A percentile compares a stretch with the other conserved stretches of the same genome.
phyloP scores from a whole-genome alignment of 2,797 vertebrate species.

The Luscinia megarhynchos region DNA sequence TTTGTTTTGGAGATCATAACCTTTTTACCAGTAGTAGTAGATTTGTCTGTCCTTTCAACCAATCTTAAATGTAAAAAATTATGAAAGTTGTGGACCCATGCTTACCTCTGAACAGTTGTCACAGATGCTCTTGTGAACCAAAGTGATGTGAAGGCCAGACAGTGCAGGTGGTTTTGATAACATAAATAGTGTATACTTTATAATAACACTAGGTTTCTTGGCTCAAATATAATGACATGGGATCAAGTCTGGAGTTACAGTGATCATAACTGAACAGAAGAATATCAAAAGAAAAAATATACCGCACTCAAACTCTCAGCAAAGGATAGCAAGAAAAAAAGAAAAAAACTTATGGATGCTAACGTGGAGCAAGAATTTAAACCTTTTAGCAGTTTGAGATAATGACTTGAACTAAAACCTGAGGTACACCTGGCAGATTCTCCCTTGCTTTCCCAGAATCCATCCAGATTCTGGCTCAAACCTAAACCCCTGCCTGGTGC shows the following conservation, averaged over 20 bases:
- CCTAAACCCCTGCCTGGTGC: neutral
- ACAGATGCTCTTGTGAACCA: neutral
- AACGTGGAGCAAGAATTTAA: neutral
- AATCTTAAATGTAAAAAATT: neutral
- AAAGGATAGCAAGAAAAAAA: rapidly evolving
- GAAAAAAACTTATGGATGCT: neutral
- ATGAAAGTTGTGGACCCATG: rapidly evolving
- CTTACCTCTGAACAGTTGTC: neutral
- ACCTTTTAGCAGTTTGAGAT: neutral
- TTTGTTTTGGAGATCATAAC: neutral
- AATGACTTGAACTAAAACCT: neutral
- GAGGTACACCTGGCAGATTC: neutral
- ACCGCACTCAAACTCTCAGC: neutral
- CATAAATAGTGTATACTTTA: neutral
- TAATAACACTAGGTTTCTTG: neutral
- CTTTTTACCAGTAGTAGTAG: neutral
- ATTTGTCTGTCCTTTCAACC: neutral
- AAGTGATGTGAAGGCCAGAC: neutral
- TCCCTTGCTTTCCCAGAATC: neutral
- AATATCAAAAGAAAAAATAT: neutral
- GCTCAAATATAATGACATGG: neutral
- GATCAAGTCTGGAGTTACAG: neutral
- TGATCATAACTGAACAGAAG: neutral
- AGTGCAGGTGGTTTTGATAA: neutral
- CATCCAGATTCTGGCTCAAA: rapidly evolving